These are phyloP conservation scores for Mallotus villosus DNA, from an alignment of 2,797 vertebrate species.

Conservation along the genomic window DNA sequence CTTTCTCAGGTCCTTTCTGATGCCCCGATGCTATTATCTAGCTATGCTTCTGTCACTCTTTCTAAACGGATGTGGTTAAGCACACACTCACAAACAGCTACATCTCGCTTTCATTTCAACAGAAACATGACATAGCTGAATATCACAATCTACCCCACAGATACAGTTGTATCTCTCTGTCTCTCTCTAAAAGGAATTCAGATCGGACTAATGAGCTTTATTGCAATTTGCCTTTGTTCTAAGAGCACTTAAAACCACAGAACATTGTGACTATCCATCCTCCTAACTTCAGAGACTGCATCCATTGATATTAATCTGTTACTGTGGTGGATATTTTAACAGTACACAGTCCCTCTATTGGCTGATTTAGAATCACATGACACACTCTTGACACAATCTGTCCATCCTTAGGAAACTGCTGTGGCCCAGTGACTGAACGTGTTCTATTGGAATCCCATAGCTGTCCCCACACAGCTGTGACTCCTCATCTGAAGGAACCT, in stretches of 20 bases:
- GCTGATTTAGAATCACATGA: too few relatives aligned
- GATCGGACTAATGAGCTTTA: background rate
- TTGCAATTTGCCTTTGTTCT: background rate
- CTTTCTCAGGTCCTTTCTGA: background rate
- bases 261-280: background rate
- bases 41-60: background rate
- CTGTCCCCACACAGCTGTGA: background rate
- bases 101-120: background rate
- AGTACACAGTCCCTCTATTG: too few relatives aligned
- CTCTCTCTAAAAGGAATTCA: background rate
- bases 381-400: too few relatives aligned
- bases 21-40: background rate
- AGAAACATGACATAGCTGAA: conserved; percentile 4
- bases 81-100: background rate
- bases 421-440: too few relatives aligned
- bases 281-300: background rate
- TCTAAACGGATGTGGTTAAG: conserved; percentile 9
- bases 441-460: too few relatives aligned
- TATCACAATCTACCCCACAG: background rate
- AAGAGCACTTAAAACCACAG: background rate
- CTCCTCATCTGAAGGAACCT: background rate
- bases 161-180: background rate
- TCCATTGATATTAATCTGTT: too few relatives aligned
- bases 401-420: too few relatives aligned
- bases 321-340: too few relatives aligned